Evolutionary conservation across 2,113 vertebrate genomes (phyloP).

Genomic region (Eublepharis macularius): DNA sequence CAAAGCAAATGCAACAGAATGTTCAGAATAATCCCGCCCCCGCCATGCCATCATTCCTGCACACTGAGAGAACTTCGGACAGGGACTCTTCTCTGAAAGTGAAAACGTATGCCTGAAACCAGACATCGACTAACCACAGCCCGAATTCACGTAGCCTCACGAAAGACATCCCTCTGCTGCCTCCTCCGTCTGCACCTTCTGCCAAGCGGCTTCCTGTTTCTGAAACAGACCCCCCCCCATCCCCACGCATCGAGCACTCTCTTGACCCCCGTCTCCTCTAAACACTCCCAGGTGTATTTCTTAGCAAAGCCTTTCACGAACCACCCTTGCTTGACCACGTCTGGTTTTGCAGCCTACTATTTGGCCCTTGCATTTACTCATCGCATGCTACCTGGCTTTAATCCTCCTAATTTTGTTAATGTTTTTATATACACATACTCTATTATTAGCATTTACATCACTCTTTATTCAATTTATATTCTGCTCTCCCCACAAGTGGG

Average conservation of each 20-base stretch:
- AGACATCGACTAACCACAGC: neutral
- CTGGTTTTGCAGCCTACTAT: too few relatives aligned
- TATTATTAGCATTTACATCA: too few relatives aligned
- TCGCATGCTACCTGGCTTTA: too few relatives aligned
- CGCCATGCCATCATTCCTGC: fast-evolving
- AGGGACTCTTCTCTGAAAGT: neutral
- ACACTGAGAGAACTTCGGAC: neutral
- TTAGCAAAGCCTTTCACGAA: too few relatives aligned
- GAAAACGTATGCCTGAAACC: neutral
- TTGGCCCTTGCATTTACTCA: too few relatives aligned
- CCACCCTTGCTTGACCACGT: too few relatives aligned
- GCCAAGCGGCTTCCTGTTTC: neutral
- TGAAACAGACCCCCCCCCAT: neutral
- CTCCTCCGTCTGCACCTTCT: neutral
- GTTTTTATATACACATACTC: too few relatives aligned
- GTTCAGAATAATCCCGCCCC: fast-evolving
- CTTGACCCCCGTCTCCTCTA: too few relatives aligned
- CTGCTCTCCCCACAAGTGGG: too few relatives aligned
- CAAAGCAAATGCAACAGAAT: neutral
- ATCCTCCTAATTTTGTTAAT: too few relatives aligned
- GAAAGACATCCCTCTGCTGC: neutral
- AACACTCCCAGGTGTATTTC: too few relatives aligned
- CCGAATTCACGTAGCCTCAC: neutral
- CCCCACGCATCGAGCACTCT: neutral
- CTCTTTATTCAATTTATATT: too few relatives aligned